These are phyloP conservation scores for Thelaira solivaga DNA, from an alignment of 2,888 invertebrate species.

Conservation along the genomic window DNA sequence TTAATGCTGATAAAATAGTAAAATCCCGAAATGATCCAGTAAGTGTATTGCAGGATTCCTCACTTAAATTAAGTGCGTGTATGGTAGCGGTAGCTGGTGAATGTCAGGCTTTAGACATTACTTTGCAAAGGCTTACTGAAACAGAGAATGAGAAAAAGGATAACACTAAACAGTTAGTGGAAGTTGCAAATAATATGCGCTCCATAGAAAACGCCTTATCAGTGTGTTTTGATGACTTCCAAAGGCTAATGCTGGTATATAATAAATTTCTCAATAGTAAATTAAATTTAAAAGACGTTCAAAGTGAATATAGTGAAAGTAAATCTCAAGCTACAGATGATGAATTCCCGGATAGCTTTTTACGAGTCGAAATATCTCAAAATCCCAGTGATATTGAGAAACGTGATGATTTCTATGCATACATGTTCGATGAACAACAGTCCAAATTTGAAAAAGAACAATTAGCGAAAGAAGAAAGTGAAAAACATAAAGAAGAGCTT, in stretches of 20 bases:
- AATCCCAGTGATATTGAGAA: conserved; percentile 68
- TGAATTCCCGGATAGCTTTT: conserved; percentile 72
- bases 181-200: conserved; percentile 74
- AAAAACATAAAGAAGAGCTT: conserved; percentile 66
- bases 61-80: conserved; percentile 74
- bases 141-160: conserved; percentile 70
- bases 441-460: conserved; percentile 64
- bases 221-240: conserved; percentile 75
- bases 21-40: conserved; percentile 71
- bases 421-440: conserved; percentile 73
- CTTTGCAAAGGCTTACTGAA: conserved; percentile 72
- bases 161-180: conserved; percentile 71
- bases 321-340: conserved; percentile 58
- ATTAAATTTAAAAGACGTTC: conserved; percentile 64
- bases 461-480: conserved; percentile 50
- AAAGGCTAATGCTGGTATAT: conserved; percentile 75
- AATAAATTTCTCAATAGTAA: conserved; percentile 75
- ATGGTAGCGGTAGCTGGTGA: conserved; percentile 76
- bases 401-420: conserved; percentile 75
- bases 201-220: conserved; percentile 73
- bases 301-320: conserved; percentile 39
- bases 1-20: conserved; percentile 69
- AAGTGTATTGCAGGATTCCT: conserved; percentile 74
- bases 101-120: conserved; percentile 74
- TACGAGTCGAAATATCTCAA: conserved; percentile 72